Percentiles rank a stretch among this genome's conserved stretches.
phyloP scores from a whole-genome alignment of 2,797 vertebrate species.

The Phoxinus dragarum region DNA sequence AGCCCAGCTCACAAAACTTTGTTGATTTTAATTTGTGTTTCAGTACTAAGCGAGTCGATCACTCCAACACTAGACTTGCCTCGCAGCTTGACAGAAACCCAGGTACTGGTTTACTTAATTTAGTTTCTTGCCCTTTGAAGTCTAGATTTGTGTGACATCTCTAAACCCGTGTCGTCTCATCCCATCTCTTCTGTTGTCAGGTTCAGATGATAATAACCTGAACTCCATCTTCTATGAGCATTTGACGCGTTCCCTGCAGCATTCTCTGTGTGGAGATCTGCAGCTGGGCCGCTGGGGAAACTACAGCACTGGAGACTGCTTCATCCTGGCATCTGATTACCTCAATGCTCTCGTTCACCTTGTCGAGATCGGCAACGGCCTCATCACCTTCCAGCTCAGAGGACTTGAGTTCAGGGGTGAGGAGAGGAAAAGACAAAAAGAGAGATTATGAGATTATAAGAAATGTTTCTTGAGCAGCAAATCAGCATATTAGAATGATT shows the following conservation, averaged over 20 bases:
- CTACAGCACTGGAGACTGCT: conserved; percentile 95
- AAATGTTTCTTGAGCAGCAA: not conserved
- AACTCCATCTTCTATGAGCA: conserved; percentile 99
- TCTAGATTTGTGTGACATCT: not conserved
- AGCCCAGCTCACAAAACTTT: not conserved
- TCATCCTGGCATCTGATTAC: conserved; percentile 98
- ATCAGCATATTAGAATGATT: not conserved
- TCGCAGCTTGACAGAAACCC: conserved; percentile 98
- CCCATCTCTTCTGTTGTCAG: conserved; percentile 67
- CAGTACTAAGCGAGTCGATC: conserved; percentile 96
- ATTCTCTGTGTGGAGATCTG: conserved; percentile 95
- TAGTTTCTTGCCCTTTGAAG: not conserved
- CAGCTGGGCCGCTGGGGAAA: conserved; percentile 96
- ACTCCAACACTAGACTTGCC: conserved; percentile 96
- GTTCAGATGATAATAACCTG: conserved; percentile 97
- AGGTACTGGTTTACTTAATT: conserved; percentile 75
- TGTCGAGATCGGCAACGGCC: conserved; percentile 95
- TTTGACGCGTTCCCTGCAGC: conserved; percentile 95
- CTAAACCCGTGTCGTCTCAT: not conserved
- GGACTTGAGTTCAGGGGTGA: conserved; percentile 98
- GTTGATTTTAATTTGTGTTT: conserved; percentile 25
- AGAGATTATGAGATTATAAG: not conserved
- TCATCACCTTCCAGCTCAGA: conserved; percentile 95
- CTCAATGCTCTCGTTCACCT: conserved; percentile 97
- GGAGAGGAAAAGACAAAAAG: conserved; percentile 18